A percentile compares a stretch with the other conserved stretches of the same genome.
These are phyloP conservation scores for Rafetus swinhoei DNA, from an alignment of 2,113 vertebrate species.

Conservation along the genomic window DNA sequence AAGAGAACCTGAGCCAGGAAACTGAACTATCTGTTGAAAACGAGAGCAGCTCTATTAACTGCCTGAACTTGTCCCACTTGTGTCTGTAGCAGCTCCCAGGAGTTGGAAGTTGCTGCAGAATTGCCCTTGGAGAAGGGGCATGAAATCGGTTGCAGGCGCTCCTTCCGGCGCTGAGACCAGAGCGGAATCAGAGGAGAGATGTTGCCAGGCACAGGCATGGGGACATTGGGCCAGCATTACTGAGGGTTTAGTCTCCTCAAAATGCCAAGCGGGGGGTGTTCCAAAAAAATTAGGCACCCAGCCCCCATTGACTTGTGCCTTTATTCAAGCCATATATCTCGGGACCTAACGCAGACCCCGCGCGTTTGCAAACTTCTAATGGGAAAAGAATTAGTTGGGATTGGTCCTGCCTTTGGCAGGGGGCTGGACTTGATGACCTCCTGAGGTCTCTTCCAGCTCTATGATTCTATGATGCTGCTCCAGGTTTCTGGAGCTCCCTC, in stretches of 20 bases:
- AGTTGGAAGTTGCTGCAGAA: accelerated
- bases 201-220: neutral
- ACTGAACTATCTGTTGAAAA: neutral
- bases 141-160: neutral
- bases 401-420: too few relatives aligned
- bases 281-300: neutral
- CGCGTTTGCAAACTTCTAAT: neutral
- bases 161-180: neutral
- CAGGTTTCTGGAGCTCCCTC: neutral
- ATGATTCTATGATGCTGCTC: neutral
- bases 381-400: neutral
- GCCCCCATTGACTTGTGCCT: neutral
- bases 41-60: accelerated
- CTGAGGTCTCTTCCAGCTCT: too few relatives aligned
- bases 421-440: too few relatives aligned
- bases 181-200: neutral
- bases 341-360: neutral
- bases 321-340: neutral
- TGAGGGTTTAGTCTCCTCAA: neutral
- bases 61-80: accelerated
- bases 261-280: neutral
- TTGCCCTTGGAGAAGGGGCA: neutral
- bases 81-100: accelerated
- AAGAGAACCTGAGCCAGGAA: neutral
- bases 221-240: neutral